A percentile compares a stretch with the other conserved stretches of the same genome.
These are phyloP conservation scores for Gonioctena quinquepunctata DNA, from an alignment of 1,140 invertebrate species.

Conservation along the genomic window DNA sequence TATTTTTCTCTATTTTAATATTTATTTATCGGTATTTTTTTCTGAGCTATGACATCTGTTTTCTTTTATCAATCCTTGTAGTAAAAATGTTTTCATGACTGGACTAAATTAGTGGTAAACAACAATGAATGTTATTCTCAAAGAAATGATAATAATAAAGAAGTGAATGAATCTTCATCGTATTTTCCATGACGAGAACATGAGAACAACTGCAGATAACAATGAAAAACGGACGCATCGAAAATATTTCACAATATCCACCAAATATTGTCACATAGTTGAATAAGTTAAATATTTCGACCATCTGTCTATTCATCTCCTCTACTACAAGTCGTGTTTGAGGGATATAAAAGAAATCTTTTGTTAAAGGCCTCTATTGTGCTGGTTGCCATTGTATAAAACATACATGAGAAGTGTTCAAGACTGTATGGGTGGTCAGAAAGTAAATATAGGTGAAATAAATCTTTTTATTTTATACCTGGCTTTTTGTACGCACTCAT, in stretches of 20 bases:
- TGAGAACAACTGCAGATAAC: neutral
- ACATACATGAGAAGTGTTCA: neutral
- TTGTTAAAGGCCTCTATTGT: neutral
- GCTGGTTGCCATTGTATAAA: neutral
- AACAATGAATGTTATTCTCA: too few relatives aligned
- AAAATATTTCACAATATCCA: neutral
- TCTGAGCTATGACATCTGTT: too few relatives aligned
- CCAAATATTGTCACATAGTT: neutral
- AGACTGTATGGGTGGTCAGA: conserved; percentile 3
- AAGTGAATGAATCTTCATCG: neutral
- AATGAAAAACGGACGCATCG: neutral
- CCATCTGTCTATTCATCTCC: neutral
- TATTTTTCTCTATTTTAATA: too few relatives aligned
- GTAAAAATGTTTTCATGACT: too few relatives aligned
- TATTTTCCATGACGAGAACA: too few relatives aligned
- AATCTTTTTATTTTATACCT: conserved; percentile 8
- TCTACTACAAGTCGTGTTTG: conserved; percentile 1
- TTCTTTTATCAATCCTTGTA: too few relatives aligned
- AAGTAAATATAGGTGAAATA: conserved; percentile 1
- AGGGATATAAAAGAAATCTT: neutral
- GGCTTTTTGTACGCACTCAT: neutral
- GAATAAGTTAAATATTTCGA: neutral
- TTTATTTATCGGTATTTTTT: too few relatives aligned
- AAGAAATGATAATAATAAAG: too few relatives aligned
- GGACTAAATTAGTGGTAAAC: too few relatives aligned